These are phyloP conservation scores for Petaurus breviceps DNA, from an alignment of 2,113 vertebrate species.

Conservation along the genomic window DNA sequence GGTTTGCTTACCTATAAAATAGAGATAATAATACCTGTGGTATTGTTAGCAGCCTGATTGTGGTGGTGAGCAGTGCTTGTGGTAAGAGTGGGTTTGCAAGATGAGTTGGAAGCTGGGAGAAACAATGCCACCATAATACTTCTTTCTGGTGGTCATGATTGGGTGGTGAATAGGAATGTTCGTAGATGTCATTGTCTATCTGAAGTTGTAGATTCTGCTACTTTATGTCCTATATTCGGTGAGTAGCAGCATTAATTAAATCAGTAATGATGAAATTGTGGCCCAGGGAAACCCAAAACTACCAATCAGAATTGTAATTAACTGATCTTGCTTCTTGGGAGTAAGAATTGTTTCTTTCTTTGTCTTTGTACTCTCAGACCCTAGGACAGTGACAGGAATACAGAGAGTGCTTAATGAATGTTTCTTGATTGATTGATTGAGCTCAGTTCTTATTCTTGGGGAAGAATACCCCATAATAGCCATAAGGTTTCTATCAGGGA, in stretches of 20 bases:
- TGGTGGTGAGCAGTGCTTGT: not conserved
- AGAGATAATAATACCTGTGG: not conserved
- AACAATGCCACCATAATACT: not conserved
- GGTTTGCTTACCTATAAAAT: not conserved
- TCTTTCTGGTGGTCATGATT: not conserved
- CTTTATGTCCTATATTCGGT: not conserved
- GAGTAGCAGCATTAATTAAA: not conserved
- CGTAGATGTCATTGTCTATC: not conserved
- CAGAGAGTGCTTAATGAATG: not conserved
- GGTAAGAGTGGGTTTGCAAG: not conserved
- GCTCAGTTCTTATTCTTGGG: not conserved
- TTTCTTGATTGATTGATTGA: not conserved
- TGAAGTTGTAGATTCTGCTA: not conserved
- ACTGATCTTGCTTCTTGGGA: not conserved
- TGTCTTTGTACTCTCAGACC: not conserved
- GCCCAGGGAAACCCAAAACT: not conserved
- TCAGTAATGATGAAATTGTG: not conserved
- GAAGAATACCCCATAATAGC: not conserved
- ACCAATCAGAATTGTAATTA: not conserved
- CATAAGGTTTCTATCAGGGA: not conserved
- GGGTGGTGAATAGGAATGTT: not conserved
- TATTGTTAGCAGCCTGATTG: not conserved
- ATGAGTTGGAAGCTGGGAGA: not conserved
- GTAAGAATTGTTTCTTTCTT: not conserved
- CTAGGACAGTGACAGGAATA: not conserved